Conservation (phyloP, 2,113 vertebrate species). For the Peromyscus leucopus region DNA sequence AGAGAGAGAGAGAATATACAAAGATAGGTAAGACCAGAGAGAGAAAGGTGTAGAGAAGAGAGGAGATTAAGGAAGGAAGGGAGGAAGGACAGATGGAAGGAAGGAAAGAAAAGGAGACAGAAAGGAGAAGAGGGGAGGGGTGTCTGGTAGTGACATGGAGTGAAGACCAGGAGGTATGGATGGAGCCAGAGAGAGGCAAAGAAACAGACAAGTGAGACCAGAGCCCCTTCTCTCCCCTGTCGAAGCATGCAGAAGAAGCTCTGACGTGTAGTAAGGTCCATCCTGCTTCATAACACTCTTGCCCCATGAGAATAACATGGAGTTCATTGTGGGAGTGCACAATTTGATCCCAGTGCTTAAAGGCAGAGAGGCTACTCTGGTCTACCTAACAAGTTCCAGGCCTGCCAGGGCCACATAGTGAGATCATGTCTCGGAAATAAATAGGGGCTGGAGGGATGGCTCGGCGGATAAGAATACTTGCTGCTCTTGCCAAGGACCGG, state of each 20-base stretch:
- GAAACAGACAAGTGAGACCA: not conserved
- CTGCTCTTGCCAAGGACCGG: not conserved
- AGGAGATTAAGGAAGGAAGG: too few relatives aligned
- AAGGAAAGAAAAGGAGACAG: not conserved
- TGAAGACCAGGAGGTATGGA: not conserved
- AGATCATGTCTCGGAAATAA: not conserved
- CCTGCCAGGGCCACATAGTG: not conserved
- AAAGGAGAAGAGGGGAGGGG: not conserved
- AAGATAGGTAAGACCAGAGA: not conserved
- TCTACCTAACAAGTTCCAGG: not conserved
- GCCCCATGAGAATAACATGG: not conserved
- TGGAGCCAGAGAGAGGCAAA: not conserved
- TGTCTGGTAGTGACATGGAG: not conserved
- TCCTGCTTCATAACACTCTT: not conserved
- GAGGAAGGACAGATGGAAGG: too few relatives aligned
- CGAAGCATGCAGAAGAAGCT: not conserved
- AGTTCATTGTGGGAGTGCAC: not conserved
- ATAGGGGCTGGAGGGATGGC: not conserved
- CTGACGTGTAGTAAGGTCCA: not conserved
- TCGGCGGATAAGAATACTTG: not conserved
- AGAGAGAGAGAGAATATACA: not conserved
- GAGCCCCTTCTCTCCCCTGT: not conserved
- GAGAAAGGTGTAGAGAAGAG: not conserved
- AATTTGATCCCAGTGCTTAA: not conserved
- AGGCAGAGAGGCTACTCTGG: not conserved